Percentiles rank a stretch among this genome's conserved stretches.
These are phyloP conservation scores for Goniozus legneri DNA, from an alignment of 1,140 invertebrate genomes.

Conservation along the genomic window DNA sequence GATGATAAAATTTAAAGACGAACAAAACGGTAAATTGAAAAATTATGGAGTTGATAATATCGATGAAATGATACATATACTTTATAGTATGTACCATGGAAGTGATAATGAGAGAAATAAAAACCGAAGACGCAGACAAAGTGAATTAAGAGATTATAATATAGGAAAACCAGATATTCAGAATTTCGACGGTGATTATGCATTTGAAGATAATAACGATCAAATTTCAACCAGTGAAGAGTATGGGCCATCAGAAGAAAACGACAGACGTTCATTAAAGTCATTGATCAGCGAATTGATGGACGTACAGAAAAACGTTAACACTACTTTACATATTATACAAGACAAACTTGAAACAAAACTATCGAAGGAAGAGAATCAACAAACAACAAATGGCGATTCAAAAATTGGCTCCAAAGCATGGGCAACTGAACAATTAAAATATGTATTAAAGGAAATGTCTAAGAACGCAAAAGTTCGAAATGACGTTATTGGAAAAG, in stretches of 20 bases:
- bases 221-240: constrained; percentile 2
- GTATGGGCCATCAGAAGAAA: constrained; percentile 8
- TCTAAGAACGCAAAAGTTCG: neutral
- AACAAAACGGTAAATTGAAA: no score
- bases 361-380: no score
- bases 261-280: constrained; percentile 14
- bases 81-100: neutral
- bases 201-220: neutral
- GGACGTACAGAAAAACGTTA: constrained; percentile 21
- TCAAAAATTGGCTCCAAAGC: neutral
- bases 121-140: neutral
- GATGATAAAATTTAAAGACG: no score
- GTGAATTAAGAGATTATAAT: neutral
- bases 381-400: neutral
- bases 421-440: neutral
- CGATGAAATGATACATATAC: no score
- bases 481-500: neutral
- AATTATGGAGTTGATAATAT: no score
- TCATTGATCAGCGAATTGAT: constrained; percentile 17
- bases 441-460: neutral
- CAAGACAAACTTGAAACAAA: constrained; percentile 7
- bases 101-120: neutral
- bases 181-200: neutral
- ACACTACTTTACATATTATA: constrained; percentile 25
- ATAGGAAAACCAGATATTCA: neutral